Base-by-base conservation (phyloP, 1,140 invertebrate species). In the Tetragonula clypearis region DNA sequence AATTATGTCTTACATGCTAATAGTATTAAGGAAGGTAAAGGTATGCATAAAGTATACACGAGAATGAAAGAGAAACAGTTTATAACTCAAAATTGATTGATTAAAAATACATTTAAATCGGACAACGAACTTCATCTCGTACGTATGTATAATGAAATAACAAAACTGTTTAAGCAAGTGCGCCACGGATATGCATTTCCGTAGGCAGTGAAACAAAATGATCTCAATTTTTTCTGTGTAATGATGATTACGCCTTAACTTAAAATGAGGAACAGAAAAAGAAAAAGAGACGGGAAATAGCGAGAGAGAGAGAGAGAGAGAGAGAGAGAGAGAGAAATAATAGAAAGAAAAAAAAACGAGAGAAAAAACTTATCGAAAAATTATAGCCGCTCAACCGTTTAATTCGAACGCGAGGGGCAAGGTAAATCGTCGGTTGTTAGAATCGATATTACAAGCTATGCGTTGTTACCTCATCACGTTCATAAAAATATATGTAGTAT, bases 401-500 rank as follows among this genome's bases (percentile, higher is more conserved):
- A 87, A 90, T 86, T 89, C 86, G 86, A 88, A 91, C 86, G 87
- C 90, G 87, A 91, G 85, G 85, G 87, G 84, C 89, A 84, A 89
- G 85, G 81, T 89, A 86, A 90, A 91, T 78, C 79, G 84, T 87
- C 86, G 87, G 79, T 89, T 83, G 73, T 89, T 84, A 55, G 79
- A 89, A 85, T 91, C 91, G 92, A 92, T 94, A 92, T 94, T 93
- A 93, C 92, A 94, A 94, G 92, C 92, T 94, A 94, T 93, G 91
- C 91, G 92, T 92, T 92, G 91, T 93, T 93, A 92, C 91, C 91
- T 94, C 91, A 93, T 94, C 92, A 93, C 94, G 92, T 94, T 94
- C 93, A 95, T 94, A 95, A 95, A 95, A 95, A 94, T 95, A 95
- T 90, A 90, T 86, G 80, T 89, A 88, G 78, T 89, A 85, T 90